Evolutionary conservation across 2,888 invertebrate genomes (phyloP).

Genomic region (Hedya salicella): DNA sequence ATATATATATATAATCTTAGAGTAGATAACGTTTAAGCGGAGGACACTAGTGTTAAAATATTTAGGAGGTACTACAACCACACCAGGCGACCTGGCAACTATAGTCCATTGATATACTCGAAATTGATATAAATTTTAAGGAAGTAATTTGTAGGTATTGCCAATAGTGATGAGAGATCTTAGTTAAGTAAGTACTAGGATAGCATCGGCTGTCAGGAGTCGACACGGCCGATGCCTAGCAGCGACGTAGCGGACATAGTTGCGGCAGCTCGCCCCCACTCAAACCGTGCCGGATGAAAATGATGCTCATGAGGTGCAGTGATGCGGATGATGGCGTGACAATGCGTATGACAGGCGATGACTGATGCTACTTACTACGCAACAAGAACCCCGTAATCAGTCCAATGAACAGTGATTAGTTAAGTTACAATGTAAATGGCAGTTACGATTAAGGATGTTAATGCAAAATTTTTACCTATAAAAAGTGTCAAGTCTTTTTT

Average conservation of each 20-base stretch:
- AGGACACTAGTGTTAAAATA: slow-evolving; percentile 68
- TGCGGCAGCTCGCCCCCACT: slow-evolving; percentile 72
- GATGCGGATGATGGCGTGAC: slow-evolving; percentile 80
- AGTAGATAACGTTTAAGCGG: slow-evolving; percentile 65
- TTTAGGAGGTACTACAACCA: slow-evolving; percentile 77
- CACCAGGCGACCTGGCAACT: slow-evolving; percentile 74
- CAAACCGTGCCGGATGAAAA: slow-evolving; percentile 80
- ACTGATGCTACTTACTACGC: slow-evolving; percentile 65
- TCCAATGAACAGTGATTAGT: slow-evolving; percentile 63
- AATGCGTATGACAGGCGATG: slow-evolving; percentile 53
- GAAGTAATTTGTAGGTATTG: slow-evolving; percentile 42
- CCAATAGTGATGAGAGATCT: slow-evolving; percentile 25
- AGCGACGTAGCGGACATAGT: slow-evolving; percentile 48
- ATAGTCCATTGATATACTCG: slow-evolving; percentile 48
- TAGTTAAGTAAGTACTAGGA: slow-evolving; percentile 28
- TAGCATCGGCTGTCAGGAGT: slow-evolving; percentile 1
- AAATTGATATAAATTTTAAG: slow-evolving; percentile 30
- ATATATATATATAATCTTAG: slow-evolving; percentile 66
- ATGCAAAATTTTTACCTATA: slow-evolving; percentile 76
- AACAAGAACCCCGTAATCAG: slow-evolving; percentile 70
- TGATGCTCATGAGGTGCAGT: slow-evolving; percentile 74
- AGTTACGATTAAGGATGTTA: slow-evolving; percentile 72
- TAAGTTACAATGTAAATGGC: slow-evolving; percentile 73
- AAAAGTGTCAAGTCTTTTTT: slow-evolving; percentile 79
- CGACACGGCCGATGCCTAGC: background rate